phyloP scores from a whole-genome alignment of 2,797 vertebrate genomes.

The Prunella strophiata region DNA sequence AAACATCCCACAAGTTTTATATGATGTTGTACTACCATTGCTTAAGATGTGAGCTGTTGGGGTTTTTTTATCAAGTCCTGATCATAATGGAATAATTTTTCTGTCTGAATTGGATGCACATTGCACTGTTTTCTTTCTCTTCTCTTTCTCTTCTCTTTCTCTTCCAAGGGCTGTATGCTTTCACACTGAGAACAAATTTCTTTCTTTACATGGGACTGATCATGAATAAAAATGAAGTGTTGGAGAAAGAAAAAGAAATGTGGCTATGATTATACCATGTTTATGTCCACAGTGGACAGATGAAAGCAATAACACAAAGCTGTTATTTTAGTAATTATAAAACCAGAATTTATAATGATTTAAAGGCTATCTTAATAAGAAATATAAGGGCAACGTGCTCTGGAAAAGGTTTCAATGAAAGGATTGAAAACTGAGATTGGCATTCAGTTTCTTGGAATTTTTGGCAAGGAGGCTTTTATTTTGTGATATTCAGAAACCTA shows the following conservation, averaged over 20 bases:
- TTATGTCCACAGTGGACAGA: constrained; percentile 51
- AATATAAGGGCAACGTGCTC: background rate
- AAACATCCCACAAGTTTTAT: background rate
- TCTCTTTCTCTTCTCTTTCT: constrained; percentile 37
- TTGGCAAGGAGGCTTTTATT: background rate
- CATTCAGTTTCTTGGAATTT: background rate
- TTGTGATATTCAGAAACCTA: background rate
- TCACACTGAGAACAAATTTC: constrained; percentile 44
- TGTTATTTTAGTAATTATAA: constrained; percentile 67
- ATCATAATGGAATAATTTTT: constrained; percentile 35
- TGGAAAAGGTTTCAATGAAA: background rate
- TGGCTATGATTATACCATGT: constrained; percentile 48
- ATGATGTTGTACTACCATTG: background rate
- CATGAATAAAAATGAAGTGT: constrained; percentile 56
- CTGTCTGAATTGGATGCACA: constrained; percentile 10
- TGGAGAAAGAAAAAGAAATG: constrained; percentile 56
- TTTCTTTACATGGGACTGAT: constrained; percentile 4
- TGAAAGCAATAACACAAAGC: constrained; percentile 56
- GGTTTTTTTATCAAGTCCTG: background rate
- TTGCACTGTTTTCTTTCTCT: constrained; percentile 37
- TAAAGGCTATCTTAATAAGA: constrained; percentile 22
- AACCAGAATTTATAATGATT: constrained; percentile 33
- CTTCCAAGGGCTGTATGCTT: constrained; percentile 34
- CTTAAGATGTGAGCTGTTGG: background rate
- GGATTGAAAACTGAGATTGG: background rate